A percentile compares a stretch with the other conserved stretches of the same genome.
Evolutionary conservation across 2,888 invertebrate species (phyloP).

Genomic region (Cheilosia pagana): DNA sequence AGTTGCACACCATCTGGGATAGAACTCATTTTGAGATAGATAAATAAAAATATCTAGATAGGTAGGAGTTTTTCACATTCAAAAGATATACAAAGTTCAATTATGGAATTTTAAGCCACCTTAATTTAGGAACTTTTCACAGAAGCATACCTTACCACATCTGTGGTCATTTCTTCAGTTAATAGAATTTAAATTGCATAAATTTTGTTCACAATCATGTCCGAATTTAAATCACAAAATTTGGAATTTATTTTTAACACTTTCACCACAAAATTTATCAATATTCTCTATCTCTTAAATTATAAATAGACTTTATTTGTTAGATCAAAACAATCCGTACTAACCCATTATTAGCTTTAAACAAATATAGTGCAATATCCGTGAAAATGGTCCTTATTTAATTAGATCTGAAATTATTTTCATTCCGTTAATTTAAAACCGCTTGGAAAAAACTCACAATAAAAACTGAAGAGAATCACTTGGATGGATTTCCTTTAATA

Average conservation of each 20-base stretch:
- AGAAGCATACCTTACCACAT: no score
- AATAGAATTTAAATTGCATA: no score
- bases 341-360: constrained; percentile 53
- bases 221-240: not conserved
- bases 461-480: constrained; percentile 46
- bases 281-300: not conserved
- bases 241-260: not conserved
- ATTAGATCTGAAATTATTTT: not conserved
- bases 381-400: not conserved
- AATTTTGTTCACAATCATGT: not conserved
- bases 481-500: constrained; percentile 47
- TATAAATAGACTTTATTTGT: not conserved
- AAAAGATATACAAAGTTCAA: no score
- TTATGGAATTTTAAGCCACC: no score
- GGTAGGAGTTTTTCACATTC: no score
- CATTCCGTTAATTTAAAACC: constrained; percentile 43
- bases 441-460: constrained; percentile 56
- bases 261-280: not conserved
- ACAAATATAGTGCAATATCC: not conserved
- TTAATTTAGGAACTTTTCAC: no score
- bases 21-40: no score
- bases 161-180: no score
- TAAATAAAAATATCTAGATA: no score
- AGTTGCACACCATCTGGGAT: no score
- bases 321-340: not conserved